Evolutionary conservation across 1,140 invertebrate species (phyloP).

Genomic region (Agraylea sexmaculata): DNA sequence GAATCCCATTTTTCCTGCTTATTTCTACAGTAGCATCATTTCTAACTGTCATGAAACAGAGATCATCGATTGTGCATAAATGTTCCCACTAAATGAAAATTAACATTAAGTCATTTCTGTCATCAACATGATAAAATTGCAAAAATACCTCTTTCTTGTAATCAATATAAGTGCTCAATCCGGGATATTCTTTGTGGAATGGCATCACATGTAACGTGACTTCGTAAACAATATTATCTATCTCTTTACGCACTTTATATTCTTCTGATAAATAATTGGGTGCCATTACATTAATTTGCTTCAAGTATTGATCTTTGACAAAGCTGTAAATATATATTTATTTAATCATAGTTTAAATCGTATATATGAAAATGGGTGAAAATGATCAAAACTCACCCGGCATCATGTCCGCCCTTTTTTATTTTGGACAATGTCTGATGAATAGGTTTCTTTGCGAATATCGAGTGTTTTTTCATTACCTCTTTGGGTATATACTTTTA

Average conservation of each 20-base stretch:
- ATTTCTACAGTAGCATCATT: slow-evolving; percentile 64
- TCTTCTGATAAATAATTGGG: slow-evolving; percentile 71
- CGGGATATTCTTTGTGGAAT: slow-evolving; percentile 52
- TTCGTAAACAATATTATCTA: slow-evolving; percentile 44
- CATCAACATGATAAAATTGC: not conserved
- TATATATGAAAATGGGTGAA: slow-evolving; percentile 3
- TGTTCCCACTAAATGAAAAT: slow-evolving; percentile 51
- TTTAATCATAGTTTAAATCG: slow-evolving; percentile 6
- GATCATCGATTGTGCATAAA: slow-evolving; percentile 68
- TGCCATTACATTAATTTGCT: slow-evolving; percentile 62
- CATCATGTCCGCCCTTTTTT: slow-evolving; percentile 21
- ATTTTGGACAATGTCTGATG: slow-evolving; percentile 52
- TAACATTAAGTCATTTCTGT: not conserved
- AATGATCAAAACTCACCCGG: not conserved
- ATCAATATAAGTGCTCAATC: slow-evolving; percentile 48
- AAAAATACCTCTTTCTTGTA: slow-evolving; percentile 46
- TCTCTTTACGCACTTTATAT: slow-evolving; percentile 54
- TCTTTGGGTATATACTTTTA: slow-evolving; percentile 71
- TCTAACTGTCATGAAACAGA: slow-evolving; percentile 65
- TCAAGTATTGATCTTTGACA: slow-evolving; percentile 66
- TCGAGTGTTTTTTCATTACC: slow-evolving; percentile 56
- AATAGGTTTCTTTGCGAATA: slow-evolving; percentile 65
- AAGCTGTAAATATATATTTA: slow-evolving; percentile 34
- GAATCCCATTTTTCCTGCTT: slow-evolving; percentile 63
- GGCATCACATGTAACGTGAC: slow-evolving; percentile 56